Base-by-base conservation (phyloP, 2,888 invertebrate species). In the Caenorhabditis angaria region DNA sequence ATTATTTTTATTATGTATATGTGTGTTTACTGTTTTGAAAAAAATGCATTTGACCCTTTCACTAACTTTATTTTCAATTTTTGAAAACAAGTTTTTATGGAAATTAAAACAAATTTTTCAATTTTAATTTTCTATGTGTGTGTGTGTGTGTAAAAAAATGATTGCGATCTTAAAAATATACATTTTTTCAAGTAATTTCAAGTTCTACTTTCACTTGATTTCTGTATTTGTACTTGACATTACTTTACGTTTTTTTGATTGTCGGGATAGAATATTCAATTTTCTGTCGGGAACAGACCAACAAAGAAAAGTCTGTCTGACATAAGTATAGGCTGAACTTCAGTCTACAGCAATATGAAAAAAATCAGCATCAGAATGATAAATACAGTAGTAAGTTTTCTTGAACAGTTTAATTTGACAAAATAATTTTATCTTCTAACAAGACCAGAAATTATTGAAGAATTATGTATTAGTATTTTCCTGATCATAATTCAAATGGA, bases 261-360 rank as follows among this genome's bases (percentile, higher is more conserved):
- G 51, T 51, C 25, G 6, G 51, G 25, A 51, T 51, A 6, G 25
- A 51, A 51, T 51, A 51, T 51, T 51, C 22, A 51, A 51, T 51
- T 18, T 51, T n/a, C 4, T 20, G 24, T n/a, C 51, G 35, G 35
- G 8, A 35, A 35, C 14, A n/a, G n/a, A n/a, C n/a, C n/a, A n/a
- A n/a, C n/a, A n/a, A n/a, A n/a, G n/a, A n/a, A n/a, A n/a, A n/a
- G n/a, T n/a, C n/a, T n/a, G n/a, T n/a, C n/a, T n/a, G n/a, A n/a
- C n/a, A n/a, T n/a, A n/a, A n/a, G n/a, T n/a, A n/a, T n/a, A n/a
- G n/a, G n/a, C n/a, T n/a, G n/a, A n/a, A n/a, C n/a, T n/a, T n/a
- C n/a, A n/a, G n/a, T n/a, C n/a, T n/a, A n/a, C n/a, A n/a, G n/a
- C n/a, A n/a, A n/a, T n/a, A n/a, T n/a, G n/a, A n/a, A n/a, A n/a